These are phyloP conservation scores for Burhinus oedicnemus DNA, from an alignment of 2,113 vertebrate species.

Conservation along the genomic window DNA sequence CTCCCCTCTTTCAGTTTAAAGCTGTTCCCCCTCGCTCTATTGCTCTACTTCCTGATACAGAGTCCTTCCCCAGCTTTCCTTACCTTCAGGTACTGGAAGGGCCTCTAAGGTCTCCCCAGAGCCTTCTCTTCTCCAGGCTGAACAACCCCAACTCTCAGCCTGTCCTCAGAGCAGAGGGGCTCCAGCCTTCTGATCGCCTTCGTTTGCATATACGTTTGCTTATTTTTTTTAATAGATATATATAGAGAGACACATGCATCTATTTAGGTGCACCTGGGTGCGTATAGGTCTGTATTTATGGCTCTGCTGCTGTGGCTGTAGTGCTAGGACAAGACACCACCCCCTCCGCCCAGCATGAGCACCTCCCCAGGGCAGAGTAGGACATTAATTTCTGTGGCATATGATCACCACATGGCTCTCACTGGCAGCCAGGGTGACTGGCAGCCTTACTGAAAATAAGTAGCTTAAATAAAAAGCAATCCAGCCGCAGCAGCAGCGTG, in stretches of 20 bases:
- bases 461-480: background rate
- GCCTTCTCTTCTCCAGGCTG: background rate
- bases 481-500: background rate
- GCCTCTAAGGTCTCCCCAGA: background rate
- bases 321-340: background rate
- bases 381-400: background rate
- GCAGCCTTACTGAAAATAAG: background rate
- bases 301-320: fast-evolving
- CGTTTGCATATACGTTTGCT: background rate
- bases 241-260: background rate
- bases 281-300: background rate
- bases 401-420: background rate
- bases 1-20: background rate
- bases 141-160: background rate
- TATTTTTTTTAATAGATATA: background rate
- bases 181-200: too few species aligned
- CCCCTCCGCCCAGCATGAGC: background rate
- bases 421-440: background rate
- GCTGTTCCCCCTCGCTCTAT: too few species aligned
- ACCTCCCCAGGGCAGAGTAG: background rate
- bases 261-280: too few species aligned
- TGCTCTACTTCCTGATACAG: background rate
- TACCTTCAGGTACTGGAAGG: background rate
- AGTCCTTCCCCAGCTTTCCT: background rate
- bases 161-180: background rate